phyloP scores from a whole-genome alignment of 2,888 invertebrate species.

The Lucinisca nassula region DNA sequence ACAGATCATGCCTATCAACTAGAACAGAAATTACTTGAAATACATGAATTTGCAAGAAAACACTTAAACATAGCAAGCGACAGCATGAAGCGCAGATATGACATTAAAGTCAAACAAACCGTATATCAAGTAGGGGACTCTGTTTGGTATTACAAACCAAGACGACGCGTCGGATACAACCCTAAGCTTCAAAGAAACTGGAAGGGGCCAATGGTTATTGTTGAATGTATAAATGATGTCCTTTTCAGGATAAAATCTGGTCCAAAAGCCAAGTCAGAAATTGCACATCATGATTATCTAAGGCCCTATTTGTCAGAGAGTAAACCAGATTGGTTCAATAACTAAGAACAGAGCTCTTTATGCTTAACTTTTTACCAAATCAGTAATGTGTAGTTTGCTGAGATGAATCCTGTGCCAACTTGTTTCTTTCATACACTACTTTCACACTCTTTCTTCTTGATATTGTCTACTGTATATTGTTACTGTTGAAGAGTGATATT shows the following conservation, averaged over 20 bases:
- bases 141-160: conserved; percentile 24
- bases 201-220: conserved; percentile 36
- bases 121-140: not conserved
- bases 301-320: conserved; percentile 18
- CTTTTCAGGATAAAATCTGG: not conserved
- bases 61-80: conserved; percentile 27
- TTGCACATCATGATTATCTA: conserved; percentile 2
- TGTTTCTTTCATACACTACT: too few species aligned
- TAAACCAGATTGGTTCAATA: not conserved
- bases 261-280: not conserved
- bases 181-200: conserved; percentile 25
- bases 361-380: too few species aligned
- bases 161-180: conserved; percentile 15
- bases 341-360: too few species aligned
- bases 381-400: too few species aligned
- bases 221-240: conserved; percentile 37
- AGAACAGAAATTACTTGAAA: not conserved
- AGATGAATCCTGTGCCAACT: too few species aligned
- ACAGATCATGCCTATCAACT: not conserved
- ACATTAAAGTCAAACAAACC: not conserved
- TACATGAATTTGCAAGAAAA: conserved; percentile 40
- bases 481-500: too few species aligned
- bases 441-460: too few species aligned
- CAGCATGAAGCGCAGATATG: conserved; percentile 30
- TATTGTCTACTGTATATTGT: too few species aligned